Base-by-base conservation (phyloP, 2,888 invertebrate species). In the Melipona bicolor region DNA sequence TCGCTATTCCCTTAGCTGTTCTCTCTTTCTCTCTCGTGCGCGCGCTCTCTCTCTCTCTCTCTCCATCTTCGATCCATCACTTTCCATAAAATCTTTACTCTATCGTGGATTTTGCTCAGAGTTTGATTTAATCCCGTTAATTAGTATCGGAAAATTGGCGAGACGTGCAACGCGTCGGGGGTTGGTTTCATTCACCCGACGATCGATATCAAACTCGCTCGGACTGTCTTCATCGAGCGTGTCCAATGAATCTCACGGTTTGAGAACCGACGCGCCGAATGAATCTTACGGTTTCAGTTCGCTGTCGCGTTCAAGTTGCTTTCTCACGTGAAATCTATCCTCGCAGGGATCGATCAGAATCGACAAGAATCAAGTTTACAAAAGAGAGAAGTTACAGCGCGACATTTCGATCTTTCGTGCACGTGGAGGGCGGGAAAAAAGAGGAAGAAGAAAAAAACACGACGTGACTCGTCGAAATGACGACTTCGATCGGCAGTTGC, bases 21-120 rank as follows among this genome's bases (percentile, higher is more conserved):
- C 73, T 24, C 59, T 17, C 17, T 4, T 24, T 56, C 19, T 54
- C 64, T 52, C 32, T 32, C 32, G 2, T 3, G 32, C 3, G 3
- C 3, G 32, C 32, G 3, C n/a, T 21, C 32, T n/a, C 27, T 9
- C n/a, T 49, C 52, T 62, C 56, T 62, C 50, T n/a, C 13, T 65
- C 50, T 59, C 21, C 70, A 36, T 32, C 68, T 69, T 82, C 69
- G 69, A 73, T 74, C 74, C 70, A 64, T 32, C 61, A 32, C 52
- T 82, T 54, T 36, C 43, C 36, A 54, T 21, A 27, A 75, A 82
- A 71, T 67, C 49, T n/a, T 67, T 64, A 27, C 21, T 68, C 56
- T 17, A 49, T 59, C 64, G 56, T 19, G 50, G 69, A 59, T 54
- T n/a, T 43, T 43, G 54, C 19, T 21, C 62, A 5, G 3, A 56